Evolutionary conservation across 2,888 invertebrate genomes (phyloP), one percentile per base, ranked within the genome.

Genomic region (Cacoxenus indagator): DNA sequence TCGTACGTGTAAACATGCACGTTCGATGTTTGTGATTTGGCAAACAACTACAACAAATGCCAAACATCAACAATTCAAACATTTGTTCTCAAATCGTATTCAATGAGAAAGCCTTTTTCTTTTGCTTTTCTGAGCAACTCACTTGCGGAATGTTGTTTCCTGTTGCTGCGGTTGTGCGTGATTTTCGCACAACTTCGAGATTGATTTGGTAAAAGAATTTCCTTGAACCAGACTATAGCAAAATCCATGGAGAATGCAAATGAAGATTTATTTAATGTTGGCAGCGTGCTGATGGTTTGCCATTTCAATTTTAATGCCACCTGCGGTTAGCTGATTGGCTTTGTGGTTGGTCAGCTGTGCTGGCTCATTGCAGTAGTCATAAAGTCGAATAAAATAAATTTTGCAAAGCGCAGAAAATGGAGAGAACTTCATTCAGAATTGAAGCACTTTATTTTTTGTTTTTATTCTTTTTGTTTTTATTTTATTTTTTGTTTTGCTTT

Each of bases 121-220:
- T 59, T 61, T 61, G 9, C 9, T 61, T 31, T 27, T 17, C 14
- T 31, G 4, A 9, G 31, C 59, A 17, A 19, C 8, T 37, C 57
- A 9, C 26, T 72, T 24, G 72, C 64, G 51, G 62, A 64, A 57
- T 59, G 27, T 70, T 64, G 73, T 71, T 64, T 55, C 68, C 70
- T 78, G 74, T 79, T 76, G 73, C 65, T 79, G 81, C 76, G 79
- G 81, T 74, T 76, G 78, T 71, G 78, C 79, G 79, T 79, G 79
- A 81, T 79, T 78, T 77, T 76, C 70, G 73, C 76, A 73, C 76
- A 75, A 77, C 77, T 81, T 74, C 76, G 70, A 76, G 81, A 79
- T 79, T 79, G 79, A 79, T 81, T 78, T 62, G 24, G 22, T 6
- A 6, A 62, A 62, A 11, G 24, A 27, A 26, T 55, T 62, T 45